These are phyloP conservation scores for Akabosia matsudoensis DNA, from an alignment of 1,140 invertebrate genomes.

Conservation along the genomic window DNA sequence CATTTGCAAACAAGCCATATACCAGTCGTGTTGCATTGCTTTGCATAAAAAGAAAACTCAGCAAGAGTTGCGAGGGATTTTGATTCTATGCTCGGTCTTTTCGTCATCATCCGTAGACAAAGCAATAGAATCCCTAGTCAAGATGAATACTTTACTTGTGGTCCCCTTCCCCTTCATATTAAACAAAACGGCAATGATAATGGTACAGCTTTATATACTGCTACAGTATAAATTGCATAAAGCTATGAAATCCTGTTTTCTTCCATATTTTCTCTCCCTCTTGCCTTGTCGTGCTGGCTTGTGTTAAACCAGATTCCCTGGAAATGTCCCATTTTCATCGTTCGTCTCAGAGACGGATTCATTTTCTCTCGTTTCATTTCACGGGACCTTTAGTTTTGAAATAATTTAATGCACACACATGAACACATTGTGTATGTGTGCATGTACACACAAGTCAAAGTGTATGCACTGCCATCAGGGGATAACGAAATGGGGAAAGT, in stretches of 20 bases:
- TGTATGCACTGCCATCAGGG: background rate
- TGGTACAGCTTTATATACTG: background rate
- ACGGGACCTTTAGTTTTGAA: background rate
- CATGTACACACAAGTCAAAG: too few relatives aligned
- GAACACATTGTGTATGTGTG: too few relatives aligned
- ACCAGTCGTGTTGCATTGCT: background rate
- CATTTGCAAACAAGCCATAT: background rate
- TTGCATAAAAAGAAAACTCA: background rate
- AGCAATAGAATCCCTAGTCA: too few relatives aligned
- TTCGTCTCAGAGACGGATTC: background rate
- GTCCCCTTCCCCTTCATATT: background rate
- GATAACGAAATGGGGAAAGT: background rate
- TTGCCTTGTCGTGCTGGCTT: too few relatives aligned
- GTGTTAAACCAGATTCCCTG: background rate
- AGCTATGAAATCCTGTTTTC: background rate
- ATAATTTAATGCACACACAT: too few relatives aligned
- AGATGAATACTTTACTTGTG: too few relatives aligned
- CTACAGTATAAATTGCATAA: background rate
- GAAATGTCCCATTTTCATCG: background rate
- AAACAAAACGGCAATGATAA: background rate
- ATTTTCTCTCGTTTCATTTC: background rate
- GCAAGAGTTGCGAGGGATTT: background rate
- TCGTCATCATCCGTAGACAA: too few relatives aligned
- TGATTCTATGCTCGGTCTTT: too few relatives aligned
- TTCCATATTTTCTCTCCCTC: background rate